Conservation (phyloP, 2,113 vertebrate genomes). For the Argyrosomus japonicus region DNA sequence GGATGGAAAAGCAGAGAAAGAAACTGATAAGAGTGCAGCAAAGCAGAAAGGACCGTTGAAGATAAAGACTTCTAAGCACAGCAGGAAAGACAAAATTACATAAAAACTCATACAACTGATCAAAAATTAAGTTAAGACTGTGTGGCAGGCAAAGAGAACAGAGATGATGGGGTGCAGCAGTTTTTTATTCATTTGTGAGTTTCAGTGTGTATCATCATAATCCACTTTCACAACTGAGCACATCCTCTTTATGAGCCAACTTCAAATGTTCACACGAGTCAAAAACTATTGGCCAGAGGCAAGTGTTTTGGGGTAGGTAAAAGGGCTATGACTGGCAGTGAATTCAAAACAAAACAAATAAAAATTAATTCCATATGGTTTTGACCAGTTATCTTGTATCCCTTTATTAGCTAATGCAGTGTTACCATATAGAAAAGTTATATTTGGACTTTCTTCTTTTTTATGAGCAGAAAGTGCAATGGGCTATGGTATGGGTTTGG, state of each 20-base stretch:
- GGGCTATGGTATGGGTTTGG: conserved; percentile 7
- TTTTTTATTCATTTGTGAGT: neutral
- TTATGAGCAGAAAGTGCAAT: neutral
- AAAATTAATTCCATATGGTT: neutral
- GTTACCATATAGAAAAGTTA: conserved; percentile 20
- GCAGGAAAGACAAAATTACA: neutral
- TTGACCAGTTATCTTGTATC: neutral
- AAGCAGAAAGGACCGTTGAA: neutral
- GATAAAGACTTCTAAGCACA: neutral
- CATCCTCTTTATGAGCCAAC: neutral
- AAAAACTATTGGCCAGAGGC: no score
- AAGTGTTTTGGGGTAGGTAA: neutral
- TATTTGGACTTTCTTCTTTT: conserved; percentile 2
- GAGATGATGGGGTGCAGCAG: neutral
- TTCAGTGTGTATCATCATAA: neutral
- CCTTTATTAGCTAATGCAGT: neutral
- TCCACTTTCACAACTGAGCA: neutral
- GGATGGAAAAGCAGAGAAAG: neutral
- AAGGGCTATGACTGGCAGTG: neutral
- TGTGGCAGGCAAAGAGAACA: neutral
- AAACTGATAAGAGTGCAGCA: neutral
- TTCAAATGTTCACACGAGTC: no score
- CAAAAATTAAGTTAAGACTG: neutral
- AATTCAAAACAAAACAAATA: neutral
- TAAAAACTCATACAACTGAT: neutral